Conservation (phyloP, 1,140 invertebrate species). For the Neodiprion pinetum region DNA sequence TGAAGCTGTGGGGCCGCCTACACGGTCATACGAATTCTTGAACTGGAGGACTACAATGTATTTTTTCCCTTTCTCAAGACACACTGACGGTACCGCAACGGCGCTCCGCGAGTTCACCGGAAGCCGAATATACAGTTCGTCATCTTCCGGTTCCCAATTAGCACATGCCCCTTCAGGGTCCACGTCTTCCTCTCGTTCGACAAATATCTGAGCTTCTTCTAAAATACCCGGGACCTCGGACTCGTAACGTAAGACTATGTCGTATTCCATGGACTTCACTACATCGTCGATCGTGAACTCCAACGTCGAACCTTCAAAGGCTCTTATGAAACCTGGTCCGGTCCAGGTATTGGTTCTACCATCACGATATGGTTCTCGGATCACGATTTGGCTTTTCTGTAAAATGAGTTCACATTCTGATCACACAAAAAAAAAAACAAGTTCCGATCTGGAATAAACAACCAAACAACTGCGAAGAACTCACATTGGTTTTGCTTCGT, state of each 20-base stretch:
- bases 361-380: constrained; percentile 76
- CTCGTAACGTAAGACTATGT: constrained; percentile 89
- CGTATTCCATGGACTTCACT: constrained; percentile 83
- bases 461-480: constrained; percentile 19
- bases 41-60: constrained; percentile 86
- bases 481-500: constrained; percentile 62
- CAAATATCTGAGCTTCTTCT: constrained; percentile 79
- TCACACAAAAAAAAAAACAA: no score
- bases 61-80: constrained; percentile 81
- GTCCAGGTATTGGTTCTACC: constrained; percentile 80
- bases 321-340: constrained; percentile 86
- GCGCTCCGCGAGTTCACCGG: constrained; percentile 70
- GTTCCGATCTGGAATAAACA: no score
- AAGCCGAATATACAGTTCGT: constrained; percentile 66
- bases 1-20: constrained; percentile 74
- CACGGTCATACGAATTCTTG: constrained; percentile 67
- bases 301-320: constrained; percentile 79
- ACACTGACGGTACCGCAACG: constrained; percentile 76
- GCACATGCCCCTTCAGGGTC: constrained; percentile 84
- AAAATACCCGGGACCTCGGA: constrained; percentile 72
- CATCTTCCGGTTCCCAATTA: constrained; percentile 72
- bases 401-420: constrained; percentile 16
- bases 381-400: constrained; percentile 77
- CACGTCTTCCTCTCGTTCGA: constrained; percentile 75
- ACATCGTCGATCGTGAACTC: constrained; percentile 82